These are phyloP conservation scores for Pteruthius melanotis DNA, from an alignment of 2,113 vertebrate species.

Conservation along the genomic window DNA sequence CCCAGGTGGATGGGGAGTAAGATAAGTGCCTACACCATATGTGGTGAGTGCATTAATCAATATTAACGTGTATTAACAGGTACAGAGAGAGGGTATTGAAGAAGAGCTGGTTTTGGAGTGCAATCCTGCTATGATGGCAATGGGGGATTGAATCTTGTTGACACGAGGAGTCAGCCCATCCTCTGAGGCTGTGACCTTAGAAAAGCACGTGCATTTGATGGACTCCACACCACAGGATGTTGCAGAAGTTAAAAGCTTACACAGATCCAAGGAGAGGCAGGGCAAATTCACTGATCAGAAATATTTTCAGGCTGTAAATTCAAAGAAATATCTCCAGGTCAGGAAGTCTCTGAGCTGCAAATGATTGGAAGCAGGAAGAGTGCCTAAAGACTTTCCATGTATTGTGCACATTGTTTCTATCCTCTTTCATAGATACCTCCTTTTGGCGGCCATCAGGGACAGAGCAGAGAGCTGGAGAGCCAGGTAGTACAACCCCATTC, in stretches of 20 bases:
- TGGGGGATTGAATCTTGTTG: background rate
- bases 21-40: slow-evolving; percentile 16
- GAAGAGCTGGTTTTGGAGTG: background rate
- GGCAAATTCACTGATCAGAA: background rate
- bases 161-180: background rate
- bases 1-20: background rate
- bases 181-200: background rate
- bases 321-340: background rate
- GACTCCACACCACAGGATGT: background rate
- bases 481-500: background rate
- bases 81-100: background rate
- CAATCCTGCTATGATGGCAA: background rate
- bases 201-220: background rate
- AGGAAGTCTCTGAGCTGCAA: background rate
- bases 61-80: slow-evolving; percentile 18
- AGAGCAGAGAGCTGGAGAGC: background rate
- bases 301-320: background rate
- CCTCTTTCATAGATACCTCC: background rate
- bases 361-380: background rate
- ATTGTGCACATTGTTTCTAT: background rate
- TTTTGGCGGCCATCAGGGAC: background rate
- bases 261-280: background rate
- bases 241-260: background rate
- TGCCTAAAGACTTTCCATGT: background rate
- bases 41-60: slow-evolving; percentile 26